phyloP scores from a whole-genome alignment of 2,797 vertebrate genomes.

The Salmo trutta region DNA sequence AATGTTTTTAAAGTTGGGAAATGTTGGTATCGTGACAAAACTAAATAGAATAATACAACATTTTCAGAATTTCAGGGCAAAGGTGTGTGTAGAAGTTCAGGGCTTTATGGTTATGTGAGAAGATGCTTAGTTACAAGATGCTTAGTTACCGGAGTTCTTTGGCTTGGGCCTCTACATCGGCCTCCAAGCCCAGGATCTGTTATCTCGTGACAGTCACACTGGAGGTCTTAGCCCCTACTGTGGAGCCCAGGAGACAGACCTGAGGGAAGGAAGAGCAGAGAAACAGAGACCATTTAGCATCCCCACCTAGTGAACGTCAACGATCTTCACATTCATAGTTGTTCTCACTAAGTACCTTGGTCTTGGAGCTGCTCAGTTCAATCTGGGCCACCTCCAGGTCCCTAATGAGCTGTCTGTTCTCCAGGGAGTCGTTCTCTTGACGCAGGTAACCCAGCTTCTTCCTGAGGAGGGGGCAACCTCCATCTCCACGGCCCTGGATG shows the following conservation, averaged over 20 bases:
- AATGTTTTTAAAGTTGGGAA: no score
- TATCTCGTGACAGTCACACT: slow-evolving; percentile 78
- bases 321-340: background rate
- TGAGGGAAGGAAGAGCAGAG: slow-evolving; percentile 62
- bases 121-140: slow-evolving; percentile 60
- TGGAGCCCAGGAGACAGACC: slow-evolving; percentile 70
- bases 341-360: slow-evolving; percentile 65
- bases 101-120: background rate
- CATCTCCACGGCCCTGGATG: slow-evolving; percentile 56
- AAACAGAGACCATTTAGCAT: background rate
- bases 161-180: slow-evolving; percentile 80
- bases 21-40: no score
- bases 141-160: slow-evolving; percentile 80
- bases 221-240: slow-evolving; percentile 58
- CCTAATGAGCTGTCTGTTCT: slow-evolving; percentile 76
- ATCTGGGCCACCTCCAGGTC: slow-evolving; percentile 74
- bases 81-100: no score
- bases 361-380: slow-evolving; percentile 72
- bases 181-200: slow-evolving; percentile 81
- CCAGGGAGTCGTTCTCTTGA: slow-evolving; percentile 81
- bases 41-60: no score
- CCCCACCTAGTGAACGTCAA: background rate
- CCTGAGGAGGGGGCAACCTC: slow-evolving; percentile 66
- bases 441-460: slow-evolving; percentile 72
- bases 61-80: no score